Evolutionary conservation across 30 jellyfish, hydroid and myxozoan species (phyloP), one percentile per base, ranked within the genome.

Genomic region (Nemopilema nomurai): DNA sequence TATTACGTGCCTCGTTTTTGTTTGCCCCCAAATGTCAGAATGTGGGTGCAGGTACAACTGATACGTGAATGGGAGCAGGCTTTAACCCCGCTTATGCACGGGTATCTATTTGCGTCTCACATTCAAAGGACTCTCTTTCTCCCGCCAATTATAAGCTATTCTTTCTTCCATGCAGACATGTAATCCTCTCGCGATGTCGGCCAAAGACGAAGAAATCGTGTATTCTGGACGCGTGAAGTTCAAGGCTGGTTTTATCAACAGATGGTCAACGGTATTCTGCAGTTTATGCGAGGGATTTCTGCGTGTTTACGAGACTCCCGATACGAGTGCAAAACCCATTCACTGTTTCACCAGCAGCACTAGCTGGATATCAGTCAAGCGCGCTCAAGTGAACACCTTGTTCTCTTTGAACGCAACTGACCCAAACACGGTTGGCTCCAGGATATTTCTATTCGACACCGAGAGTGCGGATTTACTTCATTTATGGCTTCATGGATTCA

Each of bases 301-400:
- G n/a, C 32, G 69, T 20, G 78, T 84, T 63, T 57, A 73, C 77
- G 25, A 49, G 18, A 28, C n/a, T 27, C 79, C 74, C 27, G 86
- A 57, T 6, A 1, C 63, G 4, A 23, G 27, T 63, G 31, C 74
- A 0, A 66, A 52, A 18, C 70, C 84, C 23, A 49, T 74, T 0
- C 30, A 74, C 62, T 13, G 62, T 30, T 84, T 84, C 31, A 65
- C 62, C 28, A 62, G 87, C 33, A 28, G 67, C 9, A 62, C 50
- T 21, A 84, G 93, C 70, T 84, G 93, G 93, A 71, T 84, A 29
- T 84, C 93, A 20, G 87, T 87, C 16, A 72, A 84, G 28, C 62
- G 72, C 23, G 79, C 53, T 1, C 30, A 29, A 18, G 51, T 19
- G 18, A 84, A 41, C 51, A 71, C 87, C 22, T 65, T 84, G 49